Percentiles rank a stretch among this genome's conserved stretches.
Evolutionary conservation across 2,113 vertebrate genomes (phyloP).

Genomic region (Taurulus bubalis): DNA sequence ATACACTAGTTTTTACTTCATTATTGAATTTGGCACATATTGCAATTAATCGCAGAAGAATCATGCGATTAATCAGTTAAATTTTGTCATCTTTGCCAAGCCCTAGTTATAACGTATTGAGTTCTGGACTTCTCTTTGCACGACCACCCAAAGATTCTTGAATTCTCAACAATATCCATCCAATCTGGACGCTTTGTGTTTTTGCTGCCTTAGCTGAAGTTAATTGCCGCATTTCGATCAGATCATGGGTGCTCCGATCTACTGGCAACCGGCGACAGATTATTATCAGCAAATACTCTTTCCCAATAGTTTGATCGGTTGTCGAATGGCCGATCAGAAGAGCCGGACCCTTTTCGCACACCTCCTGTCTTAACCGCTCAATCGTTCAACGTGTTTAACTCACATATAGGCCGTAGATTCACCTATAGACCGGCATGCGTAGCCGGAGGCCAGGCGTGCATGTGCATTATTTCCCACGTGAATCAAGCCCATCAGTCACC

Average conservation of each 20-base stretch:
- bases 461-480: background rate
- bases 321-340: background rate
- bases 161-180: too few relatives aligned
- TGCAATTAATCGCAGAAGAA: too few relatives aligned
- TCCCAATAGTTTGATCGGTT: background rate
- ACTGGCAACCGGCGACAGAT: background rate
- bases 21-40: too few relatives aligned
- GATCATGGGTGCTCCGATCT: background rate
- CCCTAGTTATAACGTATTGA: too few relatives aligned
- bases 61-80: too few relatives aligned
- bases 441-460: background rate
- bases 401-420: background rate
- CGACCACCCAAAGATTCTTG: too few relatives aligned
- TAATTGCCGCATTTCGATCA: background rate
- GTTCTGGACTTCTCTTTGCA: background rate
- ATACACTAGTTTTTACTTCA: too few relatives aligned
- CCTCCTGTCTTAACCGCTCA: background rate
- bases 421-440: background rate
- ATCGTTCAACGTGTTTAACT: background rate
- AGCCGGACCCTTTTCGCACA: background rate
- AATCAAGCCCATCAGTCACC: background rate
- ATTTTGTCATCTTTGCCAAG: too few relatives aligned
- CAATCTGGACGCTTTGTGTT: background rate
- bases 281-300: background rate
- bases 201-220: background rate